Conservation (phyloP, 2,888 invertebrate species). For the Tetropium fuscum region DNA sequence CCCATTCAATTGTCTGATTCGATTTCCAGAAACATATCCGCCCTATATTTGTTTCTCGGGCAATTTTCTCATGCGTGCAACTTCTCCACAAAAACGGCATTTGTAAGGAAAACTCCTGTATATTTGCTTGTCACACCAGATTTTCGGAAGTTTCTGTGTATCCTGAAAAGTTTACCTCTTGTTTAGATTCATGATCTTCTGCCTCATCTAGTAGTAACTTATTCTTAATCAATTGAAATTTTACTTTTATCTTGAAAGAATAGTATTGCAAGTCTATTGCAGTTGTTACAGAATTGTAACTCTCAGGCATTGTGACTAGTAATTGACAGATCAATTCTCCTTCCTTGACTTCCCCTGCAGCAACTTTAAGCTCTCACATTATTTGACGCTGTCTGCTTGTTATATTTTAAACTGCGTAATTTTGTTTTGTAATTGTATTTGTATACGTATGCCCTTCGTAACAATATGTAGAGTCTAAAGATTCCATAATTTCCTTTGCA, state of each 20-base stretch:
- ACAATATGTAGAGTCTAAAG: too few species aligned
- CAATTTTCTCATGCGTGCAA: slow-evolving; percentile 2
- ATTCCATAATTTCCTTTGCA: too few species aligned
- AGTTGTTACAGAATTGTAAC: not conserved
- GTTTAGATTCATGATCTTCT: not conserved
- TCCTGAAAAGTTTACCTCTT: not conserved
- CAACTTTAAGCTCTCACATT: not conserved
- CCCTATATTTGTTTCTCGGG: not conserved
- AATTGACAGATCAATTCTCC: not conserved
- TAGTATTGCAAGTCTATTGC: too few species aligned
- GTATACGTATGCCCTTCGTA: too few species aligned
- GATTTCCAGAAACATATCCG: not conserved
- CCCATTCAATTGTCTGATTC: not conserved
- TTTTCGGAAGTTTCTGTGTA: not conserved
- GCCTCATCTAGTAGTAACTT: not conserved
- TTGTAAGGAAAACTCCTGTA: not conserved
- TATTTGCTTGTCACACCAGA: not conserved
- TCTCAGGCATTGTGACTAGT: not conserved
- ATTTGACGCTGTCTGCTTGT: too few species aligned
- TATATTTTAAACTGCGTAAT: too few species aligned
- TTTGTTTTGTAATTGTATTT: too few species aligned
- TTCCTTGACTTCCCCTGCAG: not conserved
- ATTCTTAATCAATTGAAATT: not conserved
- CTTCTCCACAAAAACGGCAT: not conserved
- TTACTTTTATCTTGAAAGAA: too few species aligned